phyloP scores from a whole-genome alignment of 2,113 vertebrate genomes.

The Apus apus region DNA sequence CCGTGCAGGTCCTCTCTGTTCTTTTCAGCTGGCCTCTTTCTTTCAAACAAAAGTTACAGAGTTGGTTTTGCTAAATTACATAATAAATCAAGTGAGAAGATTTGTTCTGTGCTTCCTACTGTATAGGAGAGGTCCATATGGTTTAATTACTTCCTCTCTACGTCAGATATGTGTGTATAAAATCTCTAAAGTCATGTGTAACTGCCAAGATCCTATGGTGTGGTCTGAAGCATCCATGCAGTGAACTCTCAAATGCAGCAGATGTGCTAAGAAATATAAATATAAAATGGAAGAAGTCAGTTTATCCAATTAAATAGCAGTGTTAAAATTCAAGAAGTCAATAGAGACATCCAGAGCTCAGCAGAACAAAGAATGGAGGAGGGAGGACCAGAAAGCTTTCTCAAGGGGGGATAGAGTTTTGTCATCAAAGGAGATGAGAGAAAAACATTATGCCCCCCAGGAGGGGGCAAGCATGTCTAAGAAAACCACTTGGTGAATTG shows the following conservation, averaged over 20 bases:
- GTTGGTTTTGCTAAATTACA: conserved; percentile 56
- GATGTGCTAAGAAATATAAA: conserved; percentile 38
- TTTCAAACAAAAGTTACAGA: conserved; percentile 39
- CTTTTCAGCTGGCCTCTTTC: conserved; percentile 30
- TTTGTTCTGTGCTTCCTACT: conserved; percentile 41
- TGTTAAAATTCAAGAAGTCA: not conserved
- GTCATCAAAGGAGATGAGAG: not conserved
- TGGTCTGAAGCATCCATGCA: conserved; percentile 53
- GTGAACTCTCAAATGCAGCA: conserved; percentile 5
- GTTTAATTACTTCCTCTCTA: conserved; percentile 56
- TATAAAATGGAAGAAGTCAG: conserved; percentile 2
- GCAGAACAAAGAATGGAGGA: not conserved
- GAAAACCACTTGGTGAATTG: not conserved
- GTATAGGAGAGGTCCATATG: conserved; percentile 43
- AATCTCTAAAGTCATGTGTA: conserved; percentile 39
- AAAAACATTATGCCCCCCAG: not conserved
- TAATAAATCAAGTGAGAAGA: conserved; percentile 63
- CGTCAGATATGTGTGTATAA: conserved; percentile 28
- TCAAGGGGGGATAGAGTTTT: not conserved
- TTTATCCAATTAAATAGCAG: not conserved
- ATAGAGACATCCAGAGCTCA: not conserved
- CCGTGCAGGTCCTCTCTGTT: not conserved
- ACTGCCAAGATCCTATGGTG: conserved; percentile 48
- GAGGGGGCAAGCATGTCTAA: not conserved
- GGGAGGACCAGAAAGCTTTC: not conserved